phyloP scores from a whole-genome alignment of 1,140 invertebrate species.

The Procambarus virginalis region DNA sequence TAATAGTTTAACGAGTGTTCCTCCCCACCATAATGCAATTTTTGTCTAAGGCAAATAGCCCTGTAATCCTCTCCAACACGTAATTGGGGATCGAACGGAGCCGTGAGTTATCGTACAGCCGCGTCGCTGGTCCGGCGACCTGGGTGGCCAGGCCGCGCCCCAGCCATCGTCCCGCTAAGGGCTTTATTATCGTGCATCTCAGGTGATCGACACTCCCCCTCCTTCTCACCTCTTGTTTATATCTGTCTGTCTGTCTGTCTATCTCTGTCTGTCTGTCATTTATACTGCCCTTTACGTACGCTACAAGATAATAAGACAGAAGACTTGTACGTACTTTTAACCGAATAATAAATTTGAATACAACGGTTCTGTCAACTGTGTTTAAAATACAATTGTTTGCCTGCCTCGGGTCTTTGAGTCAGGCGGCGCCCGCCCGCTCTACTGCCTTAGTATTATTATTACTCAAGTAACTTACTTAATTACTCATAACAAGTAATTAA shows the following conservation, averaged over 20 bases:
- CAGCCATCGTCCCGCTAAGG: background rate
- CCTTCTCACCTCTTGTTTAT: background rate
- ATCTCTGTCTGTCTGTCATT: too few species aligned
- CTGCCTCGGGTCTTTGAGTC: too few species aligned
- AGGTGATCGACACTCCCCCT: background rate
- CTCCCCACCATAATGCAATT: background rate
- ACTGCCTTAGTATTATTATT: too few species aligned
- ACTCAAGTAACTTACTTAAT: too few species aligned
- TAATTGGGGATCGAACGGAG: background rate
- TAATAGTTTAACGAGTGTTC: background rate
- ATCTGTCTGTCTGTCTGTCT: background rate
- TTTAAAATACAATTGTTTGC: too few species aligned
- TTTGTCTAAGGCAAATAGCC: background rate
- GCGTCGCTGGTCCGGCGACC: background rate
- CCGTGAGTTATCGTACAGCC: background rate
- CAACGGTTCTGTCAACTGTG: too few species aligned
- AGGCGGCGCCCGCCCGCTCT: too few species aligned
- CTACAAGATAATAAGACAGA: too few species aligned
- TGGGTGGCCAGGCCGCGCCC: background rate
- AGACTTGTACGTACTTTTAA: too few species aligned
- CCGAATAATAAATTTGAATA: too few species aligned
- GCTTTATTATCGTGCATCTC: background rate
- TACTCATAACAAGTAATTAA: too few species aligned
- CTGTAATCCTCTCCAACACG: background rate
- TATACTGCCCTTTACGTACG: too few species aligned